Evolutionary conservation across 2,888 invertebrate genomes (phyloP).

Genomic region (Eristalinus sepulchralis): DNA sequence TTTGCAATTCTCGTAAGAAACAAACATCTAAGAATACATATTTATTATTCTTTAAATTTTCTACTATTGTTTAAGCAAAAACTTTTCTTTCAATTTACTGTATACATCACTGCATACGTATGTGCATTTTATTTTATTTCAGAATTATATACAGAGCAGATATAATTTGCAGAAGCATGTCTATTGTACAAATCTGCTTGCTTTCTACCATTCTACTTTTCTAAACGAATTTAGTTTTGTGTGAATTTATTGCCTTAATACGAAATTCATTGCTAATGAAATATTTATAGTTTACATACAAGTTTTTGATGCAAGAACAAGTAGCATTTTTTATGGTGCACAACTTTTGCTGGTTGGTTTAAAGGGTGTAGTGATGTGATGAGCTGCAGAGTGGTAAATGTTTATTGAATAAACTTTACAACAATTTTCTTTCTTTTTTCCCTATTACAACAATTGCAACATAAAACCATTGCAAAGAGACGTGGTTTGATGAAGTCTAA

Average conservation of each 20-base stretch:
- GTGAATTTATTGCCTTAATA: constrained; percentile 61
- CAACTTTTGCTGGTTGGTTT: background rate
- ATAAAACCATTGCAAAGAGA: too few relatives aligned
- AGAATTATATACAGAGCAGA: constrained; percentile 9
- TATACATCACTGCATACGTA: constrained; percentile 17
- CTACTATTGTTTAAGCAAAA: constrained; percentile 65
- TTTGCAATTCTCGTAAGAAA: constrained; percentile 70
- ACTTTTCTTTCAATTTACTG: constrained; percentile 30
- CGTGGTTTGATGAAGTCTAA: too few relatives aligned
- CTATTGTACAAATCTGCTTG: constrained; percentile 46
- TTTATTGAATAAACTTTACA: background rate
- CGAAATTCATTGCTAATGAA: constrained; percentile 54
- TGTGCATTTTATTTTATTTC: constrained; percentile 25
- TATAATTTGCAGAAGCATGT: constrained; percentile 40
- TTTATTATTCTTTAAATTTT: constrained; percentile 2
- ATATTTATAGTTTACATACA: constrained; percentile 41
- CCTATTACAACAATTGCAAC: too few relatives aligned
- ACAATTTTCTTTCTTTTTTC: too few relatives aligned
- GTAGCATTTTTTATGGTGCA: constrained; percentile 22
- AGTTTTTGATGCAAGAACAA: constrained; percentile 52
- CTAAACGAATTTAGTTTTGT: background rate
- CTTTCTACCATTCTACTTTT: background rate
- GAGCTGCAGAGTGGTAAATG: background rate
- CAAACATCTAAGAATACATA: constrained; percentile 57
- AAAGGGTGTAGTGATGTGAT: background rate